A percentile compares a stretch with the other conserved stretches of the same genome.
Evolutionary conservation across 92 coral and sea anemone genomes (phyloP).

Genomic region (Meandrina meandrites): DNA sequence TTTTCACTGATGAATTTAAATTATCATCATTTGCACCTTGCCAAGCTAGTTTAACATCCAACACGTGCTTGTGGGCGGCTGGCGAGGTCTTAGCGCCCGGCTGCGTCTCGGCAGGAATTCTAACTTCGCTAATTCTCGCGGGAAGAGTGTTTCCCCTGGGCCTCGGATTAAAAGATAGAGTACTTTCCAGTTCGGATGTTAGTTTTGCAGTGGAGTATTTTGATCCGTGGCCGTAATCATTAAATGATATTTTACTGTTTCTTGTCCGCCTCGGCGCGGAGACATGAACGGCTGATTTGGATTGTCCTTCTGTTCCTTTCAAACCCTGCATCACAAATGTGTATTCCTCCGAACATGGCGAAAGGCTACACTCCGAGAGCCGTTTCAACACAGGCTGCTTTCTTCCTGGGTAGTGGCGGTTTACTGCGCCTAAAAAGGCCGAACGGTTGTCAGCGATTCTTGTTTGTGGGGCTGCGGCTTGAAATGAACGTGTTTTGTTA

Average conservation of each 20-base stretch:
- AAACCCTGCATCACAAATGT: conserved; percentile 31
- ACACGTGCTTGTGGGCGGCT: not conserved
- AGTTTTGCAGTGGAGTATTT: not conserved
- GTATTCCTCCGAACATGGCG: conserved; percentile 53
- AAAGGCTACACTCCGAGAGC: conserved; percentile 33
- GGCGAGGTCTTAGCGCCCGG: not conserved
- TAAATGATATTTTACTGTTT: conserved; percentile 20
- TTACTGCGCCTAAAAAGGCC: not conserved
- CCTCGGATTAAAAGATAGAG: not conserved
- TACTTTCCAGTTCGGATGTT: not conserved
- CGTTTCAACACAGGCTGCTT: conserved; percentile 30
- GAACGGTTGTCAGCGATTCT: not conserved
- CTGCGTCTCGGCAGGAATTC: not conserved
- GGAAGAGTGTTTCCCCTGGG: conserved; percentile 14
- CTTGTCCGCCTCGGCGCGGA: not conserved
- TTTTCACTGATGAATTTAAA: not conserved
- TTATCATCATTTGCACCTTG: not conserved
- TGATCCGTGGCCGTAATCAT: not conserved
- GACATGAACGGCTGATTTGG: not conserved
- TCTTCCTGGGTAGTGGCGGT: not conserved
- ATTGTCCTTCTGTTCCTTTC: conserved; percentile 8
- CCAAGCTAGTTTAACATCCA: conserved; percentile 46
- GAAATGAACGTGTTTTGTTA: not conserved
- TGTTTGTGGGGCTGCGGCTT: not conserved
- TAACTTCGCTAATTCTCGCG: not conserved